Conservation (phyloP, 2,113 vertebrate genomes). For the Indri indri region DNA sequence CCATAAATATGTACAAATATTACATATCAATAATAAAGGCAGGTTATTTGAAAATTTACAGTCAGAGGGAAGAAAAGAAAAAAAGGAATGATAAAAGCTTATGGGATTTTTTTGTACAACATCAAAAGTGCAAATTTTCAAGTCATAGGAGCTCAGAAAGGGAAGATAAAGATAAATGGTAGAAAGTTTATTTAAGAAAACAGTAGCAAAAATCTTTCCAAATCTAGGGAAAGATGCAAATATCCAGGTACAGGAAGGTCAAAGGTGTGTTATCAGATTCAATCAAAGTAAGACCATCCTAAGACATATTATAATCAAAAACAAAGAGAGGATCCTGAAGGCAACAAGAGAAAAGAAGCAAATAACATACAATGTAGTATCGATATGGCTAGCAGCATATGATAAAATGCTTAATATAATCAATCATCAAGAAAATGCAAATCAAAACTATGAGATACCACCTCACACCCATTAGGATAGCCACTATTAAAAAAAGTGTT, state of each 20-base stretch:
- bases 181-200: neutral
- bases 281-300: neutral
- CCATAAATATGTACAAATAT: no score
- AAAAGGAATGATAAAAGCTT: neutral
- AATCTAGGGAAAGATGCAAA: neutral
- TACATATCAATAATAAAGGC: no score
- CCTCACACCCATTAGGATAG: neutral
- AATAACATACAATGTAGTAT: neutral
- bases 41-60: neutral
- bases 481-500: neutral
- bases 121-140: neutral
- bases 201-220: neutral
- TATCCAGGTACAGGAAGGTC: neutral
- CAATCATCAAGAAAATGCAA: neutral
- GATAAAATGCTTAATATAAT: neutral
- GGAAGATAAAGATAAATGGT: neutral
- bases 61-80: neutral
- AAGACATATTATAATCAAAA: neutral
- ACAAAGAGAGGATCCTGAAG: neutral
- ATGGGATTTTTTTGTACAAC: neutral
- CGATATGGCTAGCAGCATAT: neutral
- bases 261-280: neutral
- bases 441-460: neutral
- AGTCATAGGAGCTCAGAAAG: neutral
- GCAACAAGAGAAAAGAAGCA: neutral